Evolutionary conservation across 2,797 vertebrate genomes (phyloP), one percentile per base, ranked within the genome.

Genomic region (Oreochromis mossambicus): DNA sequence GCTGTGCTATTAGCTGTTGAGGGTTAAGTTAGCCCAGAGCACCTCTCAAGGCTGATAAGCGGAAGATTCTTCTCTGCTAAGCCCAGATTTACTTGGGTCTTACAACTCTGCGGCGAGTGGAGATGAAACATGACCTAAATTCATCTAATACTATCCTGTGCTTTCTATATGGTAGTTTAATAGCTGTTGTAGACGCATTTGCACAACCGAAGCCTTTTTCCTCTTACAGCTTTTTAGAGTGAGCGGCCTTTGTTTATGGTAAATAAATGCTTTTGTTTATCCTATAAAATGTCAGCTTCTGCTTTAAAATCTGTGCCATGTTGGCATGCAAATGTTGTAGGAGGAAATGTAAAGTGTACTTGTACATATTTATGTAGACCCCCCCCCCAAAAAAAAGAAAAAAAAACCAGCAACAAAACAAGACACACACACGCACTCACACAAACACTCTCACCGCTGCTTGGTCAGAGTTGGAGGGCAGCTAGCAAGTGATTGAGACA

Each of bases 1-100:
- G 93, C 92, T 46, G 66, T 46, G 66, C 66, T 70, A 70, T 70
- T 70, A 70, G 66, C 66, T 91, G 90, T 58, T 82, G 89, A 91
- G 88, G 90, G 89, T 88, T 91, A 84, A 90, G 88, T 89, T 92
- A 87, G 87, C 92, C 87, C 80, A 75, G 79, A 92, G 90, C 92
- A 88, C 89, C 91, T 93, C 94, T 95, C 91, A 88, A 82, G 91
- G 90, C 93, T 87, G 95, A 95, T 96, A 95, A 96, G 93, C 91
- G 24, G 84, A 58, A 90, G 94, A 95, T 96, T 96, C 92, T 89
- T 92, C 89, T 86, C 58, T 92, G 86, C 84, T 96, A 96, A 96
- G 94, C 93, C 92, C 73, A 87, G 93, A 94, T 94, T 95, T 94
- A 92, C 78, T 87, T 86, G 82, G 90, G 84, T 92, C 94, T 93